These are phyloP conservation scores for Laodelphax striatellus DNA, from an alignment of 1,140 invertebrate genomes.

Conservation along the genomic window DNA sequence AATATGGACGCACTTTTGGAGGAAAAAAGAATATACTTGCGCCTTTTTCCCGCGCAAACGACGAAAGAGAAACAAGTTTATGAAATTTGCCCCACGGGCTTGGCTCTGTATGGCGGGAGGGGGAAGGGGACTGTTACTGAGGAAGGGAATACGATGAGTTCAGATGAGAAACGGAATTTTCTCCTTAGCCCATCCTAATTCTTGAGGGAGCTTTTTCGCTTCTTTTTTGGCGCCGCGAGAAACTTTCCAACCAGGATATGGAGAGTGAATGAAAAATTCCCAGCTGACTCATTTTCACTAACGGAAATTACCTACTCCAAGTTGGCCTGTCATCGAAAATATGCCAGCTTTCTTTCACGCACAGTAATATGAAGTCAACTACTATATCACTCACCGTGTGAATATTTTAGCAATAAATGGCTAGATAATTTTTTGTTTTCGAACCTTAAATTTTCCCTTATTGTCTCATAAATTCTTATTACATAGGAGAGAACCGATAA, in stretches of 20 bases:
- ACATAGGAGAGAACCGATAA: too few relatives aligned
- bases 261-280: not conserved
- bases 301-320: not conserved
- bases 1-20: not conserved
- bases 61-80: not conserved
- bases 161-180: too few relatives aligned
- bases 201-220: constrained; percentile 2
- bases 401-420: too few relatives aligned
- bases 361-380: too few relatives aligned
- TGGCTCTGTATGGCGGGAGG: not conserved
- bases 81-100: not conserved
- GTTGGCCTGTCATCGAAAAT: too few relatives aligned
- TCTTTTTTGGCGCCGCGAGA: not conserved
- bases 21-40: not conserved
- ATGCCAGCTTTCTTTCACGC: too few relatives aligned
- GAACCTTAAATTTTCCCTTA: too few relatives aligned
- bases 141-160: too few relatives aligned
- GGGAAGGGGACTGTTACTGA: not conserved
- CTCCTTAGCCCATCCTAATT: not conserved
- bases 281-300: not conserved
- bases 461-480: too few relatives aligned
- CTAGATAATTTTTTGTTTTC: too few relatives aligned
- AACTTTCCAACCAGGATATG: not conserved
- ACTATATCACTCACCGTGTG: too few relatives aligned
- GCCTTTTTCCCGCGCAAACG: not conserved